phyloP scores from a whole-genome alignment of 2,113 vertebrate species.

The Artemisiospiza belli region DNA sequence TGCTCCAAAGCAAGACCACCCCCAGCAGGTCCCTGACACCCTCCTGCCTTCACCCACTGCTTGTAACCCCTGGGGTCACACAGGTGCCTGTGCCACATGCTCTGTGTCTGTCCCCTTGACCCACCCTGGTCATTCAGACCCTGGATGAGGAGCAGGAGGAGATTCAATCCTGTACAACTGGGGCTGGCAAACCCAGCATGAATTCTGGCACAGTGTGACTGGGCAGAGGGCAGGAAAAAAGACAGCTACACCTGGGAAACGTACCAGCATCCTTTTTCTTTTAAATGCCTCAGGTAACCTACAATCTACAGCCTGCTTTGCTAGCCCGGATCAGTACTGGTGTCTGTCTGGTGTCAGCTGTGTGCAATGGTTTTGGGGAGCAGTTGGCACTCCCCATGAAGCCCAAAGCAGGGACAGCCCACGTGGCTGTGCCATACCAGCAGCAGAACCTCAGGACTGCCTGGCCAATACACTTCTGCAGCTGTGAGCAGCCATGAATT shows the following conservation, averaged over 20 bases:
- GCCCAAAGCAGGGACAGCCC: neutral
- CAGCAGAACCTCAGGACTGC: neutral
- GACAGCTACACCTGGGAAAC: neutral
- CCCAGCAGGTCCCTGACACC: neutral
- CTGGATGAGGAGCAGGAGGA: neutral
- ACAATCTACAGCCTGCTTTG: neutral
- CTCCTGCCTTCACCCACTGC: neutral
- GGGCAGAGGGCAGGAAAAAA: neutral
- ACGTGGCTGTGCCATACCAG: fast-evolving
- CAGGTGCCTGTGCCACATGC: fast-evolving
- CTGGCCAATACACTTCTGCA: neutral
- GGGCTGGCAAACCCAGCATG: neutral
- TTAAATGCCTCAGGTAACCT: neutral
- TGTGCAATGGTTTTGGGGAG: neutral
- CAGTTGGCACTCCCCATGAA: neutral
- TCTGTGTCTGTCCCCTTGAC: neutral
- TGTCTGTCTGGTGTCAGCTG: fast-evolving
- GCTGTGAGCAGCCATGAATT: constrained; percentile 16
- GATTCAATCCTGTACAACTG: fast-evolving
- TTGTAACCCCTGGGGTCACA: fast-evolving
- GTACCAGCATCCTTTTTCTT: neutral
- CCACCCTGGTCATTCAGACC: neutral
- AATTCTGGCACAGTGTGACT: neutral
- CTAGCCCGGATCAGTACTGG: neutral
- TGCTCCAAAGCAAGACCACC: neutral